Conservation (phyloP, 2,797 vertebrate genomes). For the Diceros bicornis region DNA sequence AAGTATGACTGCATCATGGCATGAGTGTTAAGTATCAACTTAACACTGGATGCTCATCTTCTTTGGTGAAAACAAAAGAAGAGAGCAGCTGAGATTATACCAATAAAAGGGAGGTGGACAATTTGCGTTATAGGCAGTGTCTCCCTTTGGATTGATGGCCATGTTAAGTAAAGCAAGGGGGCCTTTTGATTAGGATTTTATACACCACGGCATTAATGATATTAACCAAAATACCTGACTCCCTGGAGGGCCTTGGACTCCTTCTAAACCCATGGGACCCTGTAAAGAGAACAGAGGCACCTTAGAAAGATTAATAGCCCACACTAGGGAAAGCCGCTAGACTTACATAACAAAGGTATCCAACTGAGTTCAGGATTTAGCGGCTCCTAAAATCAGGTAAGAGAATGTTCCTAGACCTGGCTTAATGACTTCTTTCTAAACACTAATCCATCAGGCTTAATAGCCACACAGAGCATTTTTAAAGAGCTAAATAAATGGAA, state of each 20-base stretch:
- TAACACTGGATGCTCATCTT: neutral
- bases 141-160: neutral
- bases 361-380: slow-evolving; percentile 67
- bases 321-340: slow-evolving; percentile 26
- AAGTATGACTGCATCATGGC: neutral
- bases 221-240: slow-evolving; percentile 87
- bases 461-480: slow-evolving; percentile 61
- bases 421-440: slow-evolving; percentile 69
- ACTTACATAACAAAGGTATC: slow-evolving; percentile 66
- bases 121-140: slow-evolving; percentile 26
- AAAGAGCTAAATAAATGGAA: slow-evolving; percentile 78
- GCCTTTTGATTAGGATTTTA: slow-evolving; percentile 26
- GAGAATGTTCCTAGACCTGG: slow-evolving; percentile 55
- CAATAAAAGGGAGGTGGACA: neutral
- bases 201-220: slow-evolving; percentile 36
- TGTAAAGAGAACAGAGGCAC: slow-evolving; percentile 81
- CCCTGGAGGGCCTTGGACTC: slow-evolving; percentile 91
- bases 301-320: slow-evolving; percentile 62
- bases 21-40: neutral
- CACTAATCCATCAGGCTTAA: slow-evolving; percentile 65
- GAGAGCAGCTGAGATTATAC: slow-evolving; percentile 6
- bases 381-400: slow-evolving; percentile 59
- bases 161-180: slow-evolving; percentile 45
- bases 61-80: slow-evolving; percentile 50
- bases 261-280: slow-evolving; percentile 94